Conservation (phyloP, 2,888 invertebrate species). For the Brachypalpus laphriformis region DNA sequence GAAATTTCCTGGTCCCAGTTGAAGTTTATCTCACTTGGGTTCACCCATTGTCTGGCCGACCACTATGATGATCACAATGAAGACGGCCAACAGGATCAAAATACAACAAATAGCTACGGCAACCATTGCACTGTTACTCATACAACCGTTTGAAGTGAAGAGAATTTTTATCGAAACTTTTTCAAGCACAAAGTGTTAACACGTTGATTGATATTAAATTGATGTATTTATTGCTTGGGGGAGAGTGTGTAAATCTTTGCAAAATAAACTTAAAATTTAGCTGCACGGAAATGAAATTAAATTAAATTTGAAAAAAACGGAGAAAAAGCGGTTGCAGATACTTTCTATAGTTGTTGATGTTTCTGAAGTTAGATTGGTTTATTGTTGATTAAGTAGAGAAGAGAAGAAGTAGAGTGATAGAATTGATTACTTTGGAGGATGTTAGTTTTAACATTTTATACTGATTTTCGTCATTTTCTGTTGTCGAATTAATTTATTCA, state of each 20-base stretch:
- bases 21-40: constrained; percentile 84
- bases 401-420: constrained; percentile 60
- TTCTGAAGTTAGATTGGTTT: neutral
- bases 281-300: constrained; percentile 10
- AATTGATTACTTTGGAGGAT: constrained; percentile 29
- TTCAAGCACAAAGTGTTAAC: constrained; percentile 4
- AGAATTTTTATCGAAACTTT: constrained; percentile 66
- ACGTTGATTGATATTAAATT: neutral
- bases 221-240: neutral
- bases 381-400: constrained; percentile 52
- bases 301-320: constrained; percentile 13
- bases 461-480: constrained; percentile 27
- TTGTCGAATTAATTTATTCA: constrained; percentile 9
- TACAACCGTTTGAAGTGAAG: constrained; percentile 75
- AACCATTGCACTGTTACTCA: constrained; percentile 86
- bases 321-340: constrained; percentile 14
- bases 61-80: constrained; percentile 92
- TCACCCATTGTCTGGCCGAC: constrained; percentile 90
- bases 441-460: constrained; percentile 57
- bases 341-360: neutral
- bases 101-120: constrained; percentile 93
- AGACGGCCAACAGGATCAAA: constrained; percentile 90
- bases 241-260: neutral
- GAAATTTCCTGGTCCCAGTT: constrained; percentile 83
- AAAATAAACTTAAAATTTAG: constrained; percentile 5